Evolutionary conservation across 2,888 invertebrate genomes (phyloP).

Genomic region (Bugulina stolonifera): DNA sequence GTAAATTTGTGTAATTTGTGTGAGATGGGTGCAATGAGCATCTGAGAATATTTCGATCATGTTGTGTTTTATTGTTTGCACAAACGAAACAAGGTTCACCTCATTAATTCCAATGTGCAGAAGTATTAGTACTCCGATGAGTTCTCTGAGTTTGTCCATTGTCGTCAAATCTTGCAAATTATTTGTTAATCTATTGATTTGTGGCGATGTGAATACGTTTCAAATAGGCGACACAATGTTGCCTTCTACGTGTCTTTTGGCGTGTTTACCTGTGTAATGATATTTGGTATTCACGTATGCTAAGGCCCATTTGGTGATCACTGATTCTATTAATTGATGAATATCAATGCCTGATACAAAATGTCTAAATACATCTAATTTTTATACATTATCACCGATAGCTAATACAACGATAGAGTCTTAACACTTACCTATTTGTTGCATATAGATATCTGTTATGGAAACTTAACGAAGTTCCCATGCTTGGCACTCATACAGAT

Average conservation of each 20-base stretch:
- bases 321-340: too few relatives aligned
- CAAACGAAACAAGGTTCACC: conserved; percentile 6
- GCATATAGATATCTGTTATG: conserved; percentile 13
- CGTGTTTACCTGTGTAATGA: conserved; percentile 4
- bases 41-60: not conserved
- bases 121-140: not conserved
- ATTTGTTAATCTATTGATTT: conserved; percentile 6
- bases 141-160: not conserved
- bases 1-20: not conserved
- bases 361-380: too few relatives aligned
- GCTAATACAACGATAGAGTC: not conserved
- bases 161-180: conserved; percentile 11
- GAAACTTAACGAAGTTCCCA: conserved; percentile 26
- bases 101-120: conserved; percentile 24
- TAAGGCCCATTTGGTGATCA: not conserved
- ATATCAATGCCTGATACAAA: too few relatives aligned
- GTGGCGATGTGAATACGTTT: conserved; percentile 1
- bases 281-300: not conserved
- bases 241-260: conserved; percentile 10
- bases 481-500: conserved; percentile 8
- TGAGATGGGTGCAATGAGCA: not conserved
- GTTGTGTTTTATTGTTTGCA: conserved; percentile 12
- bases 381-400: too few relatives aligned
- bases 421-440: not conserved
- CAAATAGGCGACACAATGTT: conserved; percentile 1